phyloP scores from a whole-genome alignment of 1,140 invertebrate species.

The Pseudomyrmex concolor region DNA sequence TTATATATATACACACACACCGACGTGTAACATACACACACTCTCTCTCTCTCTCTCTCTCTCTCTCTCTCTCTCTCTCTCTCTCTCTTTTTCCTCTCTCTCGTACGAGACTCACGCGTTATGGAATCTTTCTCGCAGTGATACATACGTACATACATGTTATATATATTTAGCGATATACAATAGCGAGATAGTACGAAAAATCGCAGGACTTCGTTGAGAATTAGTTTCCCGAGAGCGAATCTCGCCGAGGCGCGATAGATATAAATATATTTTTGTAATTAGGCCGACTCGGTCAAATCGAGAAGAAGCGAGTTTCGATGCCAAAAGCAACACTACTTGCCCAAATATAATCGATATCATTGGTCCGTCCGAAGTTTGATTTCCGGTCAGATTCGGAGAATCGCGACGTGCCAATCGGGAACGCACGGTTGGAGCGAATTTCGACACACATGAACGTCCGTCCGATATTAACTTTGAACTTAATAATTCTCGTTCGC shows the following conservation, averaged over 20 bases:
- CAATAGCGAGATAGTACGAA: slow-evolving; percentile 10
- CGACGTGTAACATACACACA: neutral
- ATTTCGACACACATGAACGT: too few species aligned
- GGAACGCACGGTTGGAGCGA: neutral
- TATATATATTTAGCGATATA: slow-evolving; percentile 30
- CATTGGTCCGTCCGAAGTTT: slow-evolving; percentile 15
- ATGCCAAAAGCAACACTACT: slow-evolving; percentile 53
- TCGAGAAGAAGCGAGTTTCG: slow-evolving; percentile 9
- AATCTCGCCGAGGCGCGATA: neutral
- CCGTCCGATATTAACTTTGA: too few species aligned
- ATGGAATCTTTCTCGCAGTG: slow-evolving; percentile 29
- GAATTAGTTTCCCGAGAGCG: slow-evolving; percentile 19
- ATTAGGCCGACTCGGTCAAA: slow-evolving; percentile 48
- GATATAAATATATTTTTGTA: slow-evolving; percentile 44
- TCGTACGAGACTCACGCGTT: neutral
- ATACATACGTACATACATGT: neutral
- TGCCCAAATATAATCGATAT: slow-evolving; percentile 50
- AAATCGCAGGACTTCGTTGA: slow-evolving; percentile 54
- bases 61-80: neutral
- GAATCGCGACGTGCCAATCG: neutral
- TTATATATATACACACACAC: neutral
- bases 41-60: neutral
- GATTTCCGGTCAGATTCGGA: slow-evolving; percentile 20
- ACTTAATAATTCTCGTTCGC: neutral
- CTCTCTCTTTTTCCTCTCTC: neutral